Percentiles rank a stretch among this genome's conserved stretches.
Conservation (phyloP, 2,888 invertebrate species). For the Drosophila cognata region DNA sequence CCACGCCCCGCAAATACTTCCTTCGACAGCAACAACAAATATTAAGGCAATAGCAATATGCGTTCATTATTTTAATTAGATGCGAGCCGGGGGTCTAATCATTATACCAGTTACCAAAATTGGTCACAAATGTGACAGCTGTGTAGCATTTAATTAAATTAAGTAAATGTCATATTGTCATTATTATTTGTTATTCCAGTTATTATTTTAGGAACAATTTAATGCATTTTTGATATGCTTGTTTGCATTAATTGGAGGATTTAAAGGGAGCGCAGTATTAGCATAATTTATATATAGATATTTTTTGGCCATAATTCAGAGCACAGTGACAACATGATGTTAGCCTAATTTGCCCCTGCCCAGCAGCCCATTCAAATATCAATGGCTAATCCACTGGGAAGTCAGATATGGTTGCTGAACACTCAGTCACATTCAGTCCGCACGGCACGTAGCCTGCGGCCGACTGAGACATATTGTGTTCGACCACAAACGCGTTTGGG, state of each 20-base stretch:
- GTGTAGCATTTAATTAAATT: slow-evolving; percentile 62
- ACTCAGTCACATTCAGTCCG: slow-evolving; percentile 18
- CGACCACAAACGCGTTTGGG: slow-evolving; percentile 43
- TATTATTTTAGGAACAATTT: slow-evolving; percentile 16
- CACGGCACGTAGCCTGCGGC: slow-evolving; percentile 44
- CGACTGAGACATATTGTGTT: slow-evolving; percentile 73
- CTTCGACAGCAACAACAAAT: slow-evolving; percentile 24
- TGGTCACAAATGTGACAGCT: slow-evolving; percentile 19
- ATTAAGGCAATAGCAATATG: slow-evolving; percentile 23
- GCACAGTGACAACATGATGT: slow-evolving; percentile 6
- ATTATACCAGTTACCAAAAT: slow-evolving; percentile 17
- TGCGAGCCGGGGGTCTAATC: slow-evolving; percentile 27
- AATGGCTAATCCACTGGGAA: slow-evolving; percentile 51
- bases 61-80: slow-evolving; percentile 74
- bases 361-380: slow-evolving; percentile 55
- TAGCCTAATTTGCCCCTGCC: slow-evolving; percentile 27
- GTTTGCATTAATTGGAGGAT: not conserved
- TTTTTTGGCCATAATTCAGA: slow-evolving; percentile 27
- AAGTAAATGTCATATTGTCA: slow-evolving; percentile 42
- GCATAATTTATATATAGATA: slow-evolving; percentile 17
- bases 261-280: not conserved
- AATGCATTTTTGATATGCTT: slow-evolving; percentile 59
- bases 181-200: not conserved
- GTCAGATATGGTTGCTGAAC: slow-evolving; percentile 27
- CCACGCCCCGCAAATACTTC: slow-evolving; percentile 67